Evolutionary conservation across 2,113 vertebrate species (phyloP).

Genomic region (Ctenodactylus gundi): DNA sequence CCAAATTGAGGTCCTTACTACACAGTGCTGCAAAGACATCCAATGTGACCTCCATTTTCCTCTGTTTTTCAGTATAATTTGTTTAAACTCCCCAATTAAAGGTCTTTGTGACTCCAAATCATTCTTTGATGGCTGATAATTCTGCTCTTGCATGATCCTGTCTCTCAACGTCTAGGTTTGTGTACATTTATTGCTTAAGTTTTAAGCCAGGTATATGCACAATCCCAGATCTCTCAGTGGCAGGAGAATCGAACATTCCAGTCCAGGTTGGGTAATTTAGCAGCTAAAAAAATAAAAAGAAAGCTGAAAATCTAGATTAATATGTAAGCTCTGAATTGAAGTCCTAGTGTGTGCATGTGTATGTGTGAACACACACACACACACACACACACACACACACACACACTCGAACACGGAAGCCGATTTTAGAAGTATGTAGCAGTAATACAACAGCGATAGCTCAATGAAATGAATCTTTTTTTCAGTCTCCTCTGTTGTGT

Average conservation of each 20-base stretch:
- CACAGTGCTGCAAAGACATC: neutral
- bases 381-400: neutral
- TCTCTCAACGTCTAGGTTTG: rapidly evolving
- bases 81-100: neutral
- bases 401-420: neutral
- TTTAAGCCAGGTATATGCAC: neutral
- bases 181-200: neutral
- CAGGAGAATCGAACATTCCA: neutral
- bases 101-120: neutral
- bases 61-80: neutral
- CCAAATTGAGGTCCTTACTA: neutral
- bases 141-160: neutral
- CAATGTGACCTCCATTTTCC: neutral
- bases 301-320: neutral
- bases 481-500: neutral
- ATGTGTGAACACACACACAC: too few species aligned
- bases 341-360: too few species aligned
- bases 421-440: neutral
- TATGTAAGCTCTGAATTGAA: neutral
- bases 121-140: neutral
- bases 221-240: neutral
- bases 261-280: neutral
- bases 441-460: neutral
- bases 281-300: neutral
- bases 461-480: neutral